These are phyloP conservation scores for Eucera pruinosa DNA, from an alignment of 2,888 invertebrate genomes.

Conservation along the genomic window DNA sequence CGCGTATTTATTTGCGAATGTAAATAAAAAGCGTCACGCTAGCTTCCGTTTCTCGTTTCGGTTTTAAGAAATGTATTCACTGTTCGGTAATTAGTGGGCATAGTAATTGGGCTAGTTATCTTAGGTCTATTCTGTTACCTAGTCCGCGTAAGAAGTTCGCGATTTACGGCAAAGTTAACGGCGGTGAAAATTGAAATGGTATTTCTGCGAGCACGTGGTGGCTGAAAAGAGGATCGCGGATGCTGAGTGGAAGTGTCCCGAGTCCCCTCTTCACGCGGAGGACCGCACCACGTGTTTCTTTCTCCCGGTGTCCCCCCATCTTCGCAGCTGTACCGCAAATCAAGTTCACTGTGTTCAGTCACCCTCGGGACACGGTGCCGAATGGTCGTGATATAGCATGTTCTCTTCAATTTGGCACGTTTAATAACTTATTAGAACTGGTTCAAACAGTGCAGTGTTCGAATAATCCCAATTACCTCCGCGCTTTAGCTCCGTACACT, in stretches of 20 bases:
- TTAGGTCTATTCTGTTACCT: too few species aligned
- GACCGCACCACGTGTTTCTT: conserved; percentile 55
- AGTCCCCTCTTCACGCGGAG: conserved; percentile 41
- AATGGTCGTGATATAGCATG: background rate
- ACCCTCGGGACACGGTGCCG: conserved; percentile 46
- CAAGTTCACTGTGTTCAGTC: conserved; percentile 61
- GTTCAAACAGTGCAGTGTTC: background rate
- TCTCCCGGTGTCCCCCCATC: conserved; percentile 46
- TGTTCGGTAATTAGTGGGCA: too few species aligned
- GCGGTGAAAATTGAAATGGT: background rate
- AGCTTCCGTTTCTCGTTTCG: too few species aligned
- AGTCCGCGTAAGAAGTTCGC: too few species aligned
- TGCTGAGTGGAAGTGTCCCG: conserved; percentile 1
- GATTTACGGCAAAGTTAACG: background rate
- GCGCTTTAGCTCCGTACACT: background rate
- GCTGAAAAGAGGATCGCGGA: conserved; percentile 2
- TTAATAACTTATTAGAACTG: background rate
- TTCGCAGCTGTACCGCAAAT: conserved; percentile 52
- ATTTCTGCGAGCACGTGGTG: too few species aligned
- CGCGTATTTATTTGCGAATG: too few species aligned
- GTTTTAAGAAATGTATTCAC: too few species aligned
- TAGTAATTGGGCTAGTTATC: too few species aligned
- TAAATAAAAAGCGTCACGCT: too few species aligned
- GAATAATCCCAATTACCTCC: background rate
- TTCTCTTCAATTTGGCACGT: background rate